Percentiles rank a stretch among this genome's conserved stretches.
phyloP scores from a whole-genome alignment of 2,797 vertebrate species.

The Jordanella pulchra region DNA sequence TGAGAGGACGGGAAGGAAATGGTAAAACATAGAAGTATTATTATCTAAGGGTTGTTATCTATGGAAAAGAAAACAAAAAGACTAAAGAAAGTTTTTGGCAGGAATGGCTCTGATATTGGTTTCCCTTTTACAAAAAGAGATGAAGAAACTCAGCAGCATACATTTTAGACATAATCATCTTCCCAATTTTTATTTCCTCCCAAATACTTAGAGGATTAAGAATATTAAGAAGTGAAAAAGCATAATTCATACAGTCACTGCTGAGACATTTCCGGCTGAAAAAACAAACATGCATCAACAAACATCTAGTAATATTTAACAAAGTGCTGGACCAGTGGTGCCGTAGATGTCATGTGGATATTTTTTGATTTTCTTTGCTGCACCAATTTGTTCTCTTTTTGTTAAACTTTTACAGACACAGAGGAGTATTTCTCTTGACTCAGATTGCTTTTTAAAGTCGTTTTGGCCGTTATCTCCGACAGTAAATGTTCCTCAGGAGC shows the following conservation, averaged over 20 bases:
- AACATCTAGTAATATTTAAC: background rate
- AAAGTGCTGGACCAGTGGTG: background rate
- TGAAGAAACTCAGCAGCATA: background rate
- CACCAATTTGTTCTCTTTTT: slow-evolving; percentile 1
- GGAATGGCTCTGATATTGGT: background rate
- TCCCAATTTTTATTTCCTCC: too few species aligned
- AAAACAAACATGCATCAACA: background rate
- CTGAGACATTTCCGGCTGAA: too few species aligned
- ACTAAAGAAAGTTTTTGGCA: background rate
- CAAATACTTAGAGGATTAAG: background rate
- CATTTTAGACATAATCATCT: background rate
- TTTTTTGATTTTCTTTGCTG: slow-evolving; percentile 2
- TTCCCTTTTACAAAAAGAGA: background rate
- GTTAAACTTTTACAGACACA: background rate
- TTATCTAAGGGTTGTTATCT: background rate
- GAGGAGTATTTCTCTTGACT: background rate
- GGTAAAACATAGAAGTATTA: background rate
- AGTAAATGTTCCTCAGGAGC: background rate
- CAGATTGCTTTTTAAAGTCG: background rate
- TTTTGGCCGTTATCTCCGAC: background rate
- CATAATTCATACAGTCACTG: too few species aligned
- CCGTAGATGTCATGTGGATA: background rate
- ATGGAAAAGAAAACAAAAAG: background rate
- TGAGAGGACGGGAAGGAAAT: too few species aligned
- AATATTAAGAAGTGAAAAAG: background rate